Evolutionary conservation across 2,888 invertebrate species (phyloP), one percentile per base, ranked within the genome.

Genomic region (Drosophila differens): DNA sequence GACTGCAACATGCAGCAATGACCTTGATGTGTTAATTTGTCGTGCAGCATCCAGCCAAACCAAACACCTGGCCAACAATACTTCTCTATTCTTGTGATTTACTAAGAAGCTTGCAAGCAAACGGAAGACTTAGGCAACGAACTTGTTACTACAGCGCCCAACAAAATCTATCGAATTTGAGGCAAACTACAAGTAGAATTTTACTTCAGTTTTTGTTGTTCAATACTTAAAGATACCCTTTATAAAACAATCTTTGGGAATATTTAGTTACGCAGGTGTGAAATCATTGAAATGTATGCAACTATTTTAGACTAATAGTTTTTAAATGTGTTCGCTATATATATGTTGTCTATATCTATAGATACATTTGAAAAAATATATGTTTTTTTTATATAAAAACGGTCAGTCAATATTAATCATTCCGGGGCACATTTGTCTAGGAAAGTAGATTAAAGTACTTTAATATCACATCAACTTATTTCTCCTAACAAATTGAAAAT

Each of bases 1-100:
- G 19, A 19, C 52, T 30, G 22, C 81, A 68, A 22, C 33, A 51
- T 47, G 61, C 52, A 61, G 30, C 51, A 83, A 86, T 85, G 91
- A 91, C 91, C 91, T 91, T 91, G 91, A 90, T 84, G 91, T 92
- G 92, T 90, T 91, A 91, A 92, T 91, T 91, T 89, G 76, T 71
- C 70, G 71, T 70, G 66, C 79, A 49, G 62, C 62, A 67, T 22
- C 44, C 47, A 62, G 25, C 4, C n/a, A n/a, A 39, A 14, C 22
- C 59, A 74, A 81, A 80, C 79, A 81, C 81, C 78, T 72, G 79
- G 70, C 28, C 39, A 66, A 57, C 64, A 28, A 39, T 14, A 58
- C 59, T 28, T 62, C 63, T 63, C 57, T 57, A 58, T 55, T 67
- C 68, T 49, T 53, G 32, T 35, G 59, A 54, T 63, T 55, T 22